Evolutionary conservation across 2,888 invertebrate species (phyloP), one percentile per base, ranked within the genome.

Genomic region (Plebejus argus): DNA sequence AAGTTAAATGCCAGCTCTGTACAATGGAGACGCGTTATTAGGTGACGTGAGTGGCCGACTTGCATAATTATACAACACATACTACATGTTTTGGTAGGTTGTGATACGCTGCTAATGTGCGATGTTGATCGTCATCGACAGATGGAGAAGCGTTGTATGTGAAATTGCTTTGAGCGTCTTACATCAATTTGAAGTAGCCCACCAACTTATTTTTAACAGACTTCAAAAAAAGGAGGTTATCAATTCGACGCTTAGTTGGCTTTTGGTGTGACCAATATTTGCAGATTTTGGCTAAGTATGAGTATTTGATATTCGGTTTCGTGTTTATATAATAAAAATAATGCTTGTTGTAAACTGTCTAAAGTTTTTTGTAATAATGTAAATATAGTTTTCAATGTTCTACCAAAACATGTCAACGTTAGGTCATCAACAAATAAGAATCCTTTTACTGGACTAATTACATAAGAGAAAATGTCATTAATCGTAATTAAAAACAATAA

Each of bases 21-120:
- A 71, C 77, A 71, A 77, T 77, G 71, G 76, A 56, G 53, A 71
- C 76, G 76, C 70, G 70, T 70, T 70, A 76, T 70, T 56, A 70
- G 72, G 28, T 74, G 74, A 53, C 74, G 74, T 28, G 74, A 72
- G 49, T 74, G 53, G 45, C 45, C 72, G 74, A 53, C 74, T 74
- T 74, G 74, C 74, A 74, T 74, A 72, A 72, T 72, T 53, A 74
- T 74, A 28, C 53, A 53, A 74, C 53, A 74, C 74, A 53, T 15
- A 35, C 70, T 33, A 61, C 28, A 66, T 66, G 66, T 66, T 66
- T 66, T 66, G 66, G 66, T 66, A 12, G 20, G 12, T 10, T 61
- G 15, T 66, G 61, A 66, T 66, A 66, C 28, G 66, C 28, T 33
- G 28, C 28, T 66, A 6, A 12, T 15, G 28, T 33, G 66, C 15